Percentiles rank a stretch among this genome's conserved stretches.
Conservation (phyloP, 2,888 invertebrate species). For the Amblyjoppa fuscipennis region DNA sequence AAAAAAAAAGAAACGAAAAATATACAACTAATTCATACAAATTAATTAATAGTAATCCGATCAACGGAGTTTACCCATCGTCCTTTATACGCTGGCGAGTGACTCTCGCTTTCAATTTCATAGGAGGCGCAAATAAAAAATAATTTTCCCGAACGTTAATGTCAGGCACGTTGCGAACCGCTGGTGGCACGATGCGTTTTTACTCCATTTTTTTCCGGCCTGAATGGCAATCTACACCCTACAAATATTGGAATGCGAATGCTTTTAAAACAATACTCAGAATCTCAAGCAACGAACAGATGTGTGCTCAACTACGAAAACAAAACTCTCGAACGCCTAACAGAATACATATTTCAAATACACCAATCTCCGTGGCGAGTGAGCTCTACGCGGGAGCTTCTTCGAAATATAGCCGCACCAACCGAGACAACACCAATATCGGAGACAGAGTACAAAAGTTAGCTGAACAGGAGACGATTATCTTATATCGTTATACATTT, state of each 20-base stretch:
- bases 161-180: not conserved
- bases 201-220: not conserved
- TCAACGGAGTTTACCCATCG: conserved; percentile 66
- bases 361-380: conserved; percentile 45
- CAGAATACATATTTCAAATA: conserved; percentile 21
- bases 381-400: conserved; percentile 32
- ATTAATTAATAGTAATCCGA: conserved; percentile 62
- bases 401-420: conserved; percentile 66
- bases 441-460: conserved; percentile 76
- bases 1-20: conserved; percentile 49
- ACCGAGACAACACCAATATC: conserved; percentile 63
- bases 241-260: conserved; percentile 64
- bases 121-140: conserved; percentile 42
- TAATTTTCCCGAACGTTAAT: conserved; percentile 15
- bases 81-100: conserved; percentile 38
- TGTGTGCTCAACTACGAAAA: conserved; percentile 26
- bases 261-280: conserved; percentile 41
- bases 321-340: conserved; percentile 4
- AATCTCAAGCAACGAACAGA: conserved; percentile 47
- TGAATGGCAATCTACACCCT: conserved; percentile 25
- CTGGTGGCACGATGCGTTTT: conserved; percentile 14
- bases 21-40: conserved; percentile 56
- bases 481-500: conserved; percentile 61
- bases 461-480: conserved; percentile 72
- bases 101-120: conserved; percentile 47